phyloP scores from a whole-genome alignment of 2,797 vertebrate genomes.

The Syndactyla subalaris region DNA sequence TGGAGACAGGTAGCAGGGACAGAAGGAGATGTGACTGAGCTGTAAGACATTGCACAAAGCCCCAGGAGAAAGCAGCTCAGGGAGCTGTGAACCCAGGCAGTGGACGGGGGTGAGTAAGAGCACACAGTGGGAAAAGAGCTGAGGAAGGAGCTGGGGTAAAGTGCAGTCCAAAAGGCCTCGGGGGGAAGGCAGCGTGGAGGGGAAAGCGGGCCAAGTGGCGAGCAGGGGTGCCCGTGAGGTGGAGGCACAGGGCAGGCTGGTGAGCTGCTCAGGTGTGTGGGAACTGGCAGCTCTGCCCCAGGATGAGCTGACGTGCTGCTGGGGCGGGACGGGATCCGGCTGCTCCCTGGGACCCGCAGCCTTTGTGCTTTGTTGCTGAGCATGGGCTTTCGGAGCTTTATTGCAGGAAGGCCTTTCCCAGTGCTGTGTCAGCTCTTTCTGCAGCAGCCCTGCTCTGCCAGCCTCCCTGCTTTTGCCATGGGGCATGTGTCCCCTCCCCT shows the following conservation, averaged over 20 bases:
- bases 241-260: neutral
- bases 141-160: neutral
- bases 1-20: neutral
- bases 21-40: neutral
- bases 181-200: neutral
- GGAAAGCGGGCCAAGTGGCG: neutral
- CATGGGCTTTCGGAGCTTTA: constrained; percentile 61
- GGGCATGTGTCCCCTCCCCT: constrained; percentile 50
- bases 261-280: constrained; percentile 39
- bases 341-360: constrained; percentile 47
- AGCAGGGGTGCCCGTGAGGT: neutral
- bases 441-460: constrained; percentile 43
- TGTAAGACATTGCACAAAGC: neutral
- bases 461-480: constrained; percentile 33
- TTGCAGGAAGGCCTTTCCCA: constrained; percentile 55
- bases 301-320: neutral
- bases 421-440: constrained; percentile 72
- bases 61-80: neutral
- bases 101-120: neutral
- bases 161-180: neutral
- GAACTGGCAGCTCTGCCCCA: constrained; percentile 18
- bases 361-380: constrained; percentile 81
- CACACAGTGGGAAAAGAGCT: neutral
- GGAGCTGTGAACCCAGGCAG: neutral
- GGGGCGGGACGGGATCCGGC: constrained; percentile 58